phyloP scores from a whole-genome alignment of 2,888 invertebrate genomes.

The Phaonia tiefii region DNA sequence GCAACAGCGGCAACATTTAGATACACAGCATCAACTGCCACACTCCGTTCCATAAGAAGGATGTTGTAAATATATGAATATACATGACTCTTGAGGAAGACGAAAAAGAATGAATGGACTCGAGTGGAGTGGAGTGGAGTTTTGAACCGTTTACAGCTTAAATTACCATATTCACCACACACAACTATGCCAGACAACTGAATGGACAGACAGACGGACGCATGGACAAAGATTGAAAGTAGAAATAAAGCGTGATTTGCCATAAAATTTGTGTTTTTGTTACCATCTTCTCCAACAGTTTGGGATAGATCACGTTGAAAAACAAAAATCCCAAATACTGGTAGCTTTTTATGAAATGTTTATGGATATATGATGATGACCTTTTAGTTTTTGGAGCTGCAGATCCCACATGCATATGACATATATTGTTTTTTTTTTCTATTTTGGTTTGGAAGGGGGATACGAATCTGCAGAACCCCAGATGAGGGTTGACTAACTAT shows the following conservation, averaged over 20 bases:
- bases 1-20: slow-evolving; percentile 33
- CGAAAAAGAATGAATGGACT: slow-evolving; percentile 53
- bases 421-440: slow-evolving; percentile 20
- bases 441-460: neutral
- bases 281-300: neutral
- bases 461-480: no score
- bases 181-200: no score
- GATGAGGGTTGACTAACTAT: slow-evolving; percentile 31
- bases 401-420: slow-evolving; percentile 57
- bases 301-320: slow-evolving; percentile 23
- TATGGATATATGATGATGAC: slow-evolving; percentile 1
- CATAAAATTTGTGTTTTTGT: slow-evolving; percentile 68
- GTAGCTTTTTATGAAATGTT: slow-evolving; percentile 38
- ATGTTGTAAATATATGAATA: slow-evolving; percentile 44
- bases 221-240: slow-evolving; percentile 50
- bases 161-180: slow-evolving; percentile 62
- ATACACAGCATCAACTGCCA: slow-evolving; percentile 36
- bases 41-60: slow-evolving; percentile 47
- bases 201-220: no score
- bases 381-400: neutral
- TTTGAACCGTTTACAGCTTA: slow-evolving; percentile 50
- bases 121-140: no score
- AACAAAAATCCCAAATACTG: slow-evolving; percentile 48
- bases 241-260: slow-evolving; percentile 69
- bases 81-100: slow-evolving; percentile 52